Conservation (phyloP, 2,888 invertebrate species). For the Thyatira batis region DNA sequence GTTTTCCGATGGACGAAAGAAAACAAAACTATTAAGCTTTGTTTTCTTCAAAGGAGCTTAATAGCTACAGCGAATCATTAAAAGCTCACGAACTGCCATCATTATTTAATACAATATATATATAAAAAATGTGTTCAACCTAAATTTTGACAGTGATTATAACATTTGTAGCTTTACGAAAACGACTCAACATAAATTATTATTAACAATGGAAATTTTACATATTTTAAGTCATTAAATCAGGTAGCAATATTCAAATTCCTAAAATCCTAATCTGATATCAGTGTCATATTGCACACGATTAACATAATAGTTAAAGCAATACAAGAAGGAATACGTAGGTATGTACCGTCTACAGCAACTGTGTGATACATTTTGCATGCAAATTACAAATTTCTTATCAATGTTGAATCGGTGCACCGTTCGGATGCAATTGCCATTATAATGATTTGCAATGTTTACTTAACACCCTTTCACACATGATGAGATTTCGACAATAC, state of each 20-base stretch:
- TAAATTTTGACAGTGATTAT: no score
- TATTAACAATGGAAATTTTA: background rate
- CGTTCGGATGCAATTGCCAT: conserved; percentile 74
- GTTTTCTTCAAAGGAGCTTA: background rate
- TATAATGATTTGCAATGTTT: conserved; percentile 83
- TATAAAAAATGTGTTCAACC: no score
- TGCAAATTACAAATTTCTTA: conserved; percentile 76
- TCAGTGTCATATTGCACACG: conserved; percentile 75
- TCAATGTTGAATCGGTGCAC: conserved; percentile 63
- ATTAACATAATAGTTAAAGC: conserved; percentile 74
- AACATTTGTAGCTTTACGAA: background rate
- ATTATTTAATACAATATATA: no score
- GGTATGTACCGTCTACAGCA: conserved; percentile 62
- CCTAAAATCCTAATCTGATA: conserved; percentile 75
- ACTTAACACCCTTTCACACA: conserved; percentile 83
- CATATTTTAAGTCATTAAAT: conserved; percentile 1
- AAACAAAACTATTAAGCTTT: no score
- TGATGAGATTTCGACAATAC: conserved; percentile 75
- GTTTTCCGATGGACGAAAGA: no score
- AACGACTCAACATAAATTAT: background rate
- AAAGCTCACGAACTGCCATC: no score
- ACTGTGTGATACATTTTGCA: conserved; percentile 64
- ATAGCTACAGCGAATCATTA: background rate
- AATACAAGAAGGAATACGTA: conserved; percentile 69
- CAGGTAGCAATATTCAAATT: conserved; percentile 50